phyloP scores from a whole-genome alignment of 2,113 vertebrate species.

The Leptodactylus fuscus region DNA sequence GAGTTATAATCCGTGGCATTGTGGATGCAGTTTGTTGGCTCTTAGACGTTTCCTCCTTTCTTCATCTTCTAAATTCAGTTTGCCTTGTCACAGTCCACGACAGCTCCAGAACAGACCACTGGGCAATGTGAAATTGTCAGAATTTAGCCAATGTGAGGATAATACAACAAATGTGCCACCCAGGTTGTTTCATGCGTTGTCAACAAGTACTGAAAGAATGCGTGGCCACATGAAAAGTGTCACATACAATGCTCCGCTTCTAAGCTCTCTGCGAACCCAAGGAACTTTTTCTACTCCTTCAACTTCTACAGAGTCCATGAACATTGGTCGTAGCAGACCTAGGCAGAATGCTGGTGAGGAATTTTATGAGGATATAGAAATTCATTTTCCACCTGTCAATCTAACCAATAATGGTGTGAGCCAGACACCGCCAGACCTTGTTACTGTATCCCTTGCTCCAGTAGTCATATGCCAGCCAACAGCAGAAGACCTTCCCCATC shows the following conservation, averaged over 20 bases:
- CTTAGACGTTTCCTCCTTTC: slow-evolving; percentile 72
- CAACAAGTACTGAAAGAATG: neutral
- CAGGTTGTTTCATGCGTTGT: neutral
- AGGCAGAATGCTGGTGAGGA: neutral
- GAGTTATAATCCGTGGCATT: slow-evolving; percentile 78
- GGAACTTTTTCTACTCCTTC: neutral
- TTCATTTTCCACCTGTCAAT: slow-evolving; percentile 64
- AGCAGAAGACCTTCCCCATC: slow-evolving; percentile 74
- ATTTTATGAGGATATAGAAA: slow-evolving; percentile 65
- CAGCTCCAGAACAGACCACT: slow-evolving; percentile 71
- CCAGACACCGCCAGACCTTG: slow-evolving; percentile 57
- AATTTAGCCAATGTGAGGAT: slow-evolving; percentile 67
- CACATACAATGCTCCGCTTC: neutral
- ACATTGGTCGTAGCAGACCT: slow-evolving; percentile 59
- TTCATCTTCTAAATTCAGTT: slow-evolving; percentile 71
- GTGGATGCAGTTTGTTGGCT: slow-evolving; percentile 71
- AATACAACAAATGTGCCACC: slow-evolving; percentile 45
- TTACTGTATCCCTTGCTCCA: slow-evolving; percentile 70
- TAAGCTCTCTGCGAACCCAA: neutral
- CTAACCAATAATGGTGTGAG: slow-evolving; percentile 62
- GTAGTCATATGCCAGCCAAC: slow-evolving; percentile 72
- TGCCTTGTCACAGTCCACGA: slow-evolving; percentile 70
- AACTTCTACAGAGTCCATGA: neutral
- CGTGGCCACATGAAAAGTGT: neutral
- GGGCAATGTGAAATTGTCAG: slow-evolving; percentile 64